Conservation (phyloP, 1,140 invertebrate species). For the Anastatus disparis region DNA sequence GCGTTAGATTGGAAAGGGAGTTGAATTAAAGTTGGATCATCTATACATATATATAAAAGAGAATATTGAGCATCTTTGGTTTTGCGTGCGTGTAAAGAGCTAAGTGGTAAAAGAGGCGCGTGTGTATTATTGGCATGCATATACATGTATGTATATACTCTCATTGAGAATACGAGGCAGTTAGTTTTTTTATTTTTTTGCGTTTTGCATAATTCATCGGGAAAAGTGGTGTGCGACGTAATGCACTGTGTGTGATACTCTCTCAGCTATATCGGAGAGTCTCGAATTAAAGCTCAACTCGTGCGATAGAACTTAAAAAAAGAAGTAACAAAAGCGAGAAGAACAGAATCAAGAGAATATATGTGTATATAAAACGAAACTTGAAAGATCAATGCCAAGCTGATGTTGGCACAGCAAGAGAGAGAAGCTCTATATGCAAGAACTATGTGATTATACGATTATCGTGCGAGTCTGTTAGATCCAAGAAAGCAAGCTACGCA, state of each 20-base stretch:
- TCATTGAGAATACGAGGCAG: background rate
- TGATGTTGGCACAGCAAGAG: background rate
- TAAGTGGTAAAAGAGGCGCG: background rate
- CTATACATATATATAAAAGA: no score
- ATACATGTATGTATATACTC: no score
- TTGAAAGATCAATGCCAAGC: no score
- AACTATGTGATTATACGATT: constrained; percentile 15
- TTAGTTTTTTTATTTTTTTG: constrained; percentile 37
- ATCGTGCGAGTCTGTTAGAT: constrained; percentile 11
- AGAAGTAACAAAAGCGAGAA: background rate
- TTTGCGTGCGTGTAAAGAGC: background rate
- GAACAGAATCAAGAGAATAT: no score
- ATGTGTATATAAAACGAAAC: no score
- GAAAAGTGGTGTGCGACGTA: constrained; percentile 26
- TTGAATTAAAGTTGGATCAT: no score
- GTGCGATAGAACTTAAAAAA: background rate
- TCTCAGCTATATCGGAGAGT: background rate
- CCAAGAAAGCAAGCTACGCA: constrained; percentile 19
- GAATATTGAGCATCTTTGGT: no score
- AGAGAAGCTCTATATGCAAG: background rate
- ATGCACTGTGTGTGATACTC: background rate
- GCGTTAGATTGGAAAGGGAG: no score
- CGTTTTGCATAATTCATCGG: constrained; percentile 46
- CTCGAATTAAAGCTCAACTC: background rate
- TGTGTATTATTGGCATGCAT: background rate